Evolutionary conservation across 2,113 vertebrate species (phyloP), one percentile per base, ranked within the genome.

Genomic region (Dicentrarchus labrax): DNA sequence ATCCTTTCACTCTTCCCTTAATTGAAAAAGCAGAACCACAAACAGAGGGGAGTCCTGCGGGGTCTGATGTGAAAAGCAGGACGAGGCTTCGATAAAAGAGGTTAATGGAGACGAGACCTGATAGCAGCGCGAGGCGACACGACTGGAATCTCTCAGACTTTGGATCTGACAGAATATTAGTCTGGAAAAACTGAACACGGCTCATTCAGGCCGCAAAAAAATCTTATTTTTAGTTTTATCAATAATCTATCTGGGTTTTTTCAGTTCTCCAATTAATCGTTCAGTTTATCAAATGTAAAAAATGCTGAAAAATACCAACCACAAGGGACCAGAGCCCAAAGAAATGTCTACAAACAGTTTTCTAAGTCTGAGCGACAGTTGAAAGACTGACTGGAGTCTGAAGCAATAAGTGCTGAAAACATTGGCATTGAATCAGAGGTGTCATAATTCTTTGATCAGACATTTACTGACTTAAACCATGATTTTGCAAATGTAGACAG

Each of bases 21-120:
- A 92, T 89, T 94, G 91, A 93, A 91, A 92, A 89, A 87, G 75
- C 82, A 88, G 86, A 73, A 56, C 1, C 82, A 87, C 89, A 91
- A 87, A 90, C 81, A 81, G 72, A 80, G 65, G 77, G 74, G 70
- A 86, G 84, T 70, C 89, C 73, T 72, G 76, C 50, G 76, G 85
- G 86, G 72, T 70, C 77, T 65, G 89, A 92, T 88, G 71, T 90
- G 81, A 89, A 91, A 90, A 89, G 82, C 77, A 64, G 70, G 83
- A 85, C 78, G 70, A 75, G 80, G 51, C 61, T 72, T 84, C 69
- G 72, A 72, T 82, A 78, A 86, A 78, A 72, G 70, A 79, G 82
- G 77, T 88, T 87, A 90, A 87, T 80, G 75, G 86, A 80, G 86
- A 83, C n/a, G 65, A 75, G 90, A 88, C 75, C 76, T 12, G 39